Conservation (phyloP, 1,140 invertebrate genomes). For the Drosophila trapezifrons region DNA sequence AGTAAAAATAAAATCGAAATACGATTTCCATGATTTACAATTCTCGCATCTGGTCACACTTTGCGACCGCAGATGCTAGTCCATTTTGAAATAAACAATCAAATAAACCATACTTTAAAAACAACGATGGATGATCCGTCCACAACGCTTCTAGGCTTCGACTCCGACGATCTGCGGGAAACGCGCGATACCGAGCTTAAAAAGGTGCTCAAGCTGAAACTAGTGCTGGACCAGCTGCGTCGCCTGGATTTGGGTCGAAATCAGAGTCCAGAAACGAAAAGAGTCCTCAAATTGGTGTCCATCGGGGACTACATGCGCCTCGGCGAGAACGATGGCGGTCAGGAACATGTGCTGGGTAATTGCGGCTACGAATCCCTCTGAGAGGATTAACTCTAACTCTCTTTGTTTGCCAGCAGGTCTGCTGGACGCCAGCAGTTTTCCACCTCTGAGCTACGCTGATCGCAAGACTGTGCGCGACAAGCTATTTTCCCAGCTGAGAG, state of each 20-base stretch:
- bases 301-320: constrained; percentile 46
- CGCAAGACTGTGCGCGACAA: constrained; percentile 45
- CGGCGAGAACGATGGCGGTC: constrained; percentile 27
- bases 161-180: constrained; percentile 50
- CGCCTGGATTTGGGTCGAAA: constrained; percentile 29
- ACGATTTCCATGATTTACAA: not conserved
- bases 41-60: not conserved
- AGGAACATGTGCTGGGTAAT: constrained; percentile 54
- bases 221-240: constrained; percentile 46
- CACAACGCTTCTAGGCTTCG: constrained; percentile 31
- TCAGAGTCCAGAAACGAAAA: constrained; percentile 38
- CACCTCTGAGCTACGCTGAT: constrained; percentile 57
- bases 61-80: not conserved
- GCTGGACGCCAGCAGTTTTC: constrained; percentile 22
- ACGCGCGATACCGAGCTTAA: constrained; percentile 43
- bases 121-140: constrained; percentile 43
- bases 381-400: not conserved
- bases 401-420: constrained; percentile 25
- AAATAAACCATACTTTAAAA: not conserved
- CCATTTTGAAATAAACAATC: constrained; percentile 20
- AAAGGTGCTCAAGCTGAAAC: constrained; percentile 54
- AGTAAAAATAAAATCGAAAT: no score
- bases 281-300: constrained; percentile 46
- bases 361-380: fast-evolving
- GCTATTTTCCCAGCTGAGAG: constrained; percentile 36